Conservation (phyloP, 2,888 invertebrate species). For the Drosophila meridionalis region DNA sequence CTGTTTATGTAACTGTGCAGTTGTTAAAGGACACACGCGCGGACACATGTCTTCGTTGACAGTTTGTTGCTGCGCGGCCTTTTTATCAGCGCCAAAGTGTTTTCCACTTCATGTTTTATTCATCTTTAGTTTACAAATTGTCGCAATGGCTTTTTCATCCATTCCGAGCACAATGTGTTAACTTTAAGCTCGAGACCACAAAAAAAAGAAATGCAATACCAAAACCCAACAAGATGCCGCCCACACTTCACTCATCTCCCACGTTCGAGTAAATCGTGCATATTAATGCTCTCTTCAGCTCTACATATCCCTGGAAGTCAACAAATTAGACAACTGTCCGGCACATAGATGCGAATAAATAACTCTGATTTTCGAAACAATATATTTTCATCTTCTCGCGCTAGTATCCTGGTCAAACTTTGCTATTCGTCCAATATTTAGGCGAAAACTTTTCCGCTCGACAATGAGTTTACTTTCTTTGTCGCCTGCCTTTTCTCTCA, state of each 20-base stretch:
- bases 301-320: neutral
- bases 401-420: slow-evolving; percentile 4
- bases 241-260: neutral
- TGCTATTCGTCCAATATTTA: neutral
- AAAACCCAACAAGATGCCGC: neutral
- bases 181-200: slow-evolving; percentile 37
- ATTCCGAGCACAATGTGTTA: slow-evolving; percentile 63
- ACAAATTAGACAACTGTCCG: neutral
- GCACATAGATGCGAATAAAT: neutral
- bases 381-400: slow-evolving; percentile 1
- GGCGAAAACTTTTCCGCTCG: slow-evolving; percentile 3
- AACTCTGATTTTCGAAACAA: slow-evolving; percentile 3
- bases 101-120: slow-evolving; percentile 75
- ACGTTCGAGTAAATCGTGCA: neutral
- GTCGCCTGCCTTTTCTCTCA: neutral
- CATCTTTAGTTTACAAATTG: slow-evolving; percentile 74
- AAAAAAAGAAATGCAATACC: neutral
- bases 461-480: slow-evolving; percentile 4
- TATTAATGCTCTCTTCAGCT: slow-evolving; percentile 1
- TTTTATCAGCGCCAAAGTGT: slow-evolving; percentile 51
- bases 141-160: slow-evolving; percentile 43
- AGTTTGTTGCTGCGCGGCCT: slow-evolving; percentile 26
- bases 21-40: slow-evolving; percentile 57
- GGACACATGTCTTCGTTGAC: slow-evolving; percentile 33
- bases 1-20: slow-evolving; percentile 76